Conservation (phyloP, 1,140 invertebrate genomes). For the Steinernema feltiae region DNA sequence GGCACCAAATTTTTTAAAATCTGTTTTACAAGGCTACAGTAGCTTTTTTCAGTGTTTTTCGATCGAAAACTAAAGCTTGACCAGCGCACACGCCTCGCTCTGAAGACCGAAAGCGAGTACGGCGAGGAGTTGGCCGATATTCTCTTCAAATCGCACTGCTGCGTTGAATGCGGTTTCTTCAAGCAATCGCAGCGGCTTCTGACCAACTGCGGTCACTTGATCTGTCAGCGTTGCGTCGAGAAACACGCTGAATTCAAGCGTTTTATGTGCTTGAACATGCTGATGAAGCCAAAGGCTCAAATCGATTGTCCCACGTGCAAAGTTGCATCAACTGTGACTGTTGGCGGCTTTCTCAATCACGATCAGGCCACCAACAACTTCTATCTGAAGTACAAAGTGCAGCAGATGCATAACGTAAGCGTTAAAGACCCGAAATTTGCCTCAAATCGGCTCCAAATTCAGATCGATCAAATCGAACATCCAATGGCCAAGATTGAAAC, state of each 20-base stretch:
- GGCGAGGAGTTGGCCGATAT: background rate
- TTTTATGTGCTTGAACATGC: background rate
- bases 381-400: background rate
- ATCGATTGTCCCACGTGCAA: background rate
- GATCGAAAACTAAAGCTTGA: background rate
- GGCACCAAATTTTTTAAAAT: conserved; percentile 20
- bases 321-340: background rate
- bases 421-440: background rate
- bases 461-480: background rate
- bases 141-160: background rate
- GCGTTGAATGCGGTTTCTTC: background rate
- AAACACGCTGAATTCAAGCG: background rate
- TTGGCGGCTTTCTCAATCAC: background rate
- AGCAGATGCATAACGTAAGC: background rate
- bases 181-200: background rate
- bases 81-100: background rate
- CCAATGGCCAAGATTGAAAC: background rate
- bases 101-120: background rate
- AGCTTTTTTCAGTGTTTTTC: background rate
- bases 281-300: background rate
- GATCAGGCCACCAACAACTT: background rate
- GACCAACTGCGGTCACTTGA: background rate
- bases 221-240: background rate
- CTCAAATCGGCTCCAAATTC: background rate
- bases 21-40: too few species aligned